Evolutionary conservation across 1,140 invertebrate species (phyloP).

Genomic region (Physella acuta): DNA sequence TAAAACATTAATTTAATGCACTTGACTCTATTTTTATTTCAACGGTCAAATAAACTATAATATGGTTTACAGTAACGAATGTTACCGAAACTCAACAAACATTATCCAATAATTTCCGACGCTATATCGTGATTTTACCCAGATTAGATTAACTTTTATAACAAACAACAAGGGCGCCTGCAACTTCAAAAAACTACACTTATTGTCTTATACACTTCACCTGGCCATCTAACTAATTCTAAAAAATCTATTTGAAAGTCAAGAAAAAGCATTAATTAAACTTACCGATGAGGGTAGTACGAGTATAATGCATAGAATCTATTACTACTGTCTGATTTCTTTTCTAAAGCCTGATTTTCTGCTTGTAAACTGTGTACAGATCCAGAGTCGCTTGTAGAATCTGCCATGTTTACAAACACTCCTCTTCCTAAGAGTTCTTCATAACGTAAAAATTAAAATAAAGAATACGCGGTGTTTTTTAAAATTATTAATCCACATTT

Average conservation of each 20-base stretch:
- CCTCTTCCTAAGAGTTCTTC: not conserved
- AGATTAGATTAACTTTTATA: not conserved
- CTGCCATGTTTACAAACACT: constrained; percentile 13
- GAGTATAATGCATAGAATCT: constrained; percentile 18
- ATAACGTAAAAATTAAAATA: too few species aligned
- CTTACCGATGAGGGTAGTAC: constrained; percentile 8
- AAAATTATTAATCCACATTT: too few species aligned
- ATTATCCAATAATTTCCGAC: too few species aligned
- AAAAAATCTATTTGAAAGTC: not conserved
- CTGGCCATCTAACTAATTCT: not conserved
- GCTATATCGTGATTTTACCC: too few species aligned
- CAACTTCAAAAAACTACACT: not conserved
- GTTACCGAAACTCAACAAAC: too few species aligned
- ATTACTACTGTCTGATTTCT: not conserved
- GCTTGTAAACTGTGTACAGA: constrained; percentile 9
- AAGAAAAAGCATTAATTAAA: not conserved
- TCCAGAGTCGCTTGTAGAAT: constrained; percentile 16
- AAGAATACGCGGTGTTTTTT: too few species aligned
- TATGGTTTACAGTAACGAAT: too few species aligned
- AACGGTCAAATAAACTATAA: too few species aligned
- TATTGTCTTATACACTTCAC: not conserved
- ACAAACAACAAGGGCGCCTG: not conserved
- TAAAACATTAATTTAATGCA: too few species aligned
- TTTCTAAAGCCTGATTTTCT: not conserved
- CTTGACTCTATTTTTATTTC: too few species aligned